Conservation (phyloP, 2,888 invertebrate species). For the Peribatodes rhomboidaria region DNA sequence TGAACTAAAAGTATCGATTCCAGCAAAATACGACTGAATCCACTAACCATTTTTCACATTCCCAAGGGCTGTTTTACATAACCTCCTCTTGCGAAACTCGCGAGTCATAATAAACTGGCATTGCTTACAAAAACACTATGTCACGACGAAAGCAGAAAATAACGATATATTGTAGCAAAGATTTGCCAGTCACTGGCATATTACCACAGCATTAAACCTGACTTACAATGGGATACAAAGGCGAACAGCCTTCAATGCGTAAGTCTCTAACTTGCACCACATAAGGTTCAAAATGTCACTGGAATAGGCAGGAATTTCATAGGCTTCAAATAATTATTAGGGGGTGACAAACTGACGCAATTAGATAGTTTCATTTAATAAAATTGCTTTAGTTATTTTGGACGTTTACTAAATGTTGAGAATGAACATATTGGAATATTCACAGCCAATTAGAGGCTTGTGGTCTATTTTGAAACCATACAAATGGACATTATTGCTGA, state of each 20-base stretch:
- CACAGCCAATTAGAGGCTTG: not conserved
- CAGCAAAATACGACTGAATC: slow-evolving; percentile 6
- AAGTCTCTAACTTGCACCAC: slow-evolving; percentile 11
- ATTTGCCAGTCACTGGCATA: slow-evolving; percentile 57
- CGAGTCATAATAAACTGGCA: slow-evolving; percentile 45
- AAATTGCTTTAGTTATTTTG: slow-evolving; percentile 6
- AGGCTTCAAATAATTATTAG: slow-evolving; percentile 31
- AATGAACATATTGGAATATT: not conserved
- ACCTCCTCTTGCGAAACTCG: slow-evolving; percentile 20
- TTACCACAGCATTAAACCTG: slow-evolving; percentile 59
- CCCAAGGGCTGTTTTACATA: slow-evolving; percentile 20
- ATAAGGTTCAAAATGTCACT: slow-evolving; percentile 31
- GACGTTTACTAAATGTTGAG: not conserved
- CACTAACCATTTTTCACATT: slow-evolving; percentile 14
- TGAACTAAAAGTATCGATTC: slow-evolving; percentile 11
- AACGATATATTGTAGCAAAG: slow-evolving; percentile 51
- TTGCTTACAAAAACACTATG: slow-evolving; percentile 47
- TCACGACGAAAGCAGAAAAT: slow-evolving; percentile 45
- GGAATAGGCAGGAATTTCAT: slow-evolving; percentile 19
- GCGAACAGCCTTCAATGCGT: slow-evolving; percentile 43
- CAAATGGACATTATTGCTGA: too few relatives aligned
- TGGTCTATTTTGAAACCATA: too few relatives aligned
- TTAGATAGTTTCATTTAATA: slow-evolving; percentile 37
- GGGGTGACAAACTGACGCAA: slow-evolving; percentile 35
- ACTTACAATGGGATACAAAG: slow-evolving; percentile 55